Percentiles rank a stretch among this genome's conserved stretches.
Conservation (phyloP, 2,113 vertebrate genomes). For the Protomyctophum bolini region DNA sequence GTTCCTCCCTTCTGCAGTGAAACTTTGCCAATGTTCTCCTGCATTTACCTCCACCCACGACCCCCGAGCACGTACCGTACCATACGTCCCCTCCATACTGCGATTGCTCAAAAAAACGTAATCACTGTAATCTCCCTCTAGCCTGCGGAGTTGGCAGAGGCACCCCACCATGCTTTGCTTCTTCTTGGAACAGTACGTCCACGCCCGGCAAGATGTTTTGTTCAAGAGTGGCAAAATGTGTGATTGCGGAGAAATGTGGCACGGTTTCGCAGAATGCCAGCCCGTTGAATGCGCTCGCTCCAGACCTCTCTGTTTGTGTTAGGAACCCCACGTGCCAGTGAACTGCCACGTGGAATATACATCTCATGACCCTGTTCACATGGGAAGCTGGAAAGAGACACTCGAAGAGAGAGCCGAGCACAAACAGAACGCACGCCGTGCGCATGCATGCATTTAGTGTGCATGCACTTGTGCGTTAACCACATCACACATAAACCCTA, state of each 20-base stretch:
- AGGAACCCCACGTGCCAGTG: slow-evolving; percentile 34
- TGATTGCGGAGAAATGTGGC: slow-evolving; percentile 65
- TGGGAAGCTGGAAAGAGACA: not conserved
- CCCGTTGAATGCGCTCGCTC: slow-evolving; percentile 53
- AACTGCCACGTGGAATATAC: slow-evolving; percentile 38
- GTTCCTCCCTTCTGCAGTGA: slow-evolving; percentile 39
- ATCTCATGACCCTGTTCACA: slow-evolving; percentile 33
- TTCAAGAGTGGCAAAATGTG: slow-evolving; percentile 49
- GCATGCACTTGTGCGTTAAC: not conserved
- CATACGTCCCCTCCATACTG: slow-evolving; percentile 51
- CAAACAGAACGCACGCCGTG: not conserved
- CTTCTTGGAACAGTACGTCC: slow-evolving; percentile 67
- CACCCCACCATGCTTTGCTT: slow-evolving; percentile 30
- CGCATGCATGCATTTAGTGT: not conserved
- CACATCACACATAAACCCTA: no score
- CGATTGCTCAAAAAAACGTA: slow-evolving; percentile 44
- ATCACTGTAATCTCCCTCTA: slow-evolving; percentile 58
- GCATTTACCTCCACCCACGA: not conserved
- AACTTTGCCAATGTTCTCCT: slow-evolving; percentile 44
- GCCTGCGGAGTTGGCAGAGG: slow-evolving; percentile 53
- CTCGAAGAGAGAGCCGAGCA: not conserved
- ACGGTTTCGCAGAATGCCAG: slow-evolving; percentile 64
- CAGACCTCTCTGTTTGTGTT: slow-evolving; percentile 62
- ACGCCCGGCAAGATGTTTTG: slow-evolving; percentile 57
- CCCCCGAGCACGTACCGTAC: slow-evolving; percentile 6